Evolutionary conservation across 2,888 invertebrate species (phyloP), one percentile per base, ranked within the genome.

Genomic region (Ochropleura leucogaster): DNA sequence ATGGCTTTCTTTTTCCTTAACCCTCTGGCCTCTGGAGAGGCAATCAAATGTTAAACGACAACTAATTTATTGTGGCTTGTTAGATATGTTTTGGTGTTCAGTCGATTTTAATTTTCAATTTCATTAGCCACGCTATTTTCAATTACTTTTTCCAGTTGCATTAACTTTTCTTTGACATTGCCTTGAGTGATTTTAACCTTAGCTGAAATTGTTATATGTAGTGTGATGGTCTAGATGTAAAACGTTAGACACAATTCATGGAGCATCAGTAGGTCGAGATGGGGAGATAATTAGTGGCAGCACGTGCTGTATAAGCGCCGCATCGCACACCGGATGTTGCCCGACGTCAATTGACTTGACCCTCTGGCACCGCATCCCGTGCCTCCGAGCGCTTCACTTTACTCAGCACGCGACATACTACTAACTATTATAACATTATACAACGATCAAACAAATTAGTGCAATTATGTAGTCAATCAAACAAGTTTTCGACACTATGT

Each of bases 261-360:
- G 63, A 68, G 71, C 74, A 75, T 76, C 76, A 83, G 83, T 81
- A 77, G 83, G 78, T 80, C 80, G 82, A 87, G 75, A 83, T 85
- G 79, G 79, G 77, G 75, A 85, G 85, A 89, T 90, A 92, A 92
- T 91, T 91, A 90, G 78, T 85, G 80, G 86, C 85, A 90, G 93
- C 94, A 93, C 94, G 95, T 94, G 94, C 92, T 87, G 85, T 87
- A 87, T 88, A 87, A 87, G 88, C 90, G 90, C 86, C 91, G 89
- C 90, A 88, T 89, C 91, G 90, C 86, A 86, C 88, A 90, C 93
- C 95, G 95, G 95, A 95, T 94, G 95, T 94, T 90, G 89, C 92
- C 91, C 94, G 92, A 90, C 94, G 92, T 94, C 95, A 95, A 95
- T 96, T 96, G 95, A 94, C 93, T 96, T 96, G 96, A 95, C 96